phyloP scores from a whole-genome alignment of 2,113 vertebrate species.

The Aplodontia rufa region DNA sequence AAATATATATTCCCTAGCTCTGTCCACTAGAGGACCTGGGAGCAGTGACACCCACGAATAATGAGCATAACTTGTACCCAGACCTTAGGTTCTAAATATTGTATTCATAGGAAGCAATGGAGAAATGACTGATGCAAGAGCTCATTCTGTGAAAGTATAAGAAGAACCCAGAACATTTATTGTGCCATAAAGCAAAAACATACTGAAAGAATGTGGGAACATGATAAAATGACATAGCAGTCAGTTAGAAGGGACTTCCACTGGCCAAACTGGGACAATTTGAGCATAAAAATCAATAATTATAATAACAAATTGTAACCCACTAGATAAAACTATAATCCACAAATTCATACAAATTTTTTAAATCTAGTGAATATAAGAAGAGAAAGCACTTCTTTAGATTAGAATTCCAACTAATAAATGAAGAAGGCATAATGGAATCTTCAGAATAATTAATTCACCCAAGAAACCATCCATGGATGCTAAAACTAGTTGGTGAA shows the following conservation, averaged over 20 bases:
- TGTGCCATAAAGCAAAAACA: not conserved
- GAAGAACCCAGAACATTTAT: not conserved
- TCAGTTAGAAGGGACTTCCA: not conserved
- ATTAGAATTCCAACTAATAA: conserved; percentile 10
- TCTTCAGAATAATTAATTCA: not conserved
- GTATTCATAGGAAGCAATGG: not conserved
- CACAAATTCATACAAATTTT: not conserved
- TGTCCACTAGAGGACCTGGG: not conserved
- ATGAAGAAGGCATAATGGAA: not conserved
- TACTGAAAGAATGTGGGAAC: not conserved
- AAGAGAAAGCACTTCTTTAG: not conserved
- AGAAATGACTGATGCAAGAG: not conserved
- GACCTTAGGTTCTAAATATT: not conserved
- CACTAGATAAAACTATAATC: not conserved
- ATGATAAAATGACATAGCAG: not conserved
- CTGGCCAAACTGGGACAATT: not conserved
- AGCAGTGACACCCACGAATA: not conserved
- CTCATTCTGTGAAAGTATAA: not conserved
- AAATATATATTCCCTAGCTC: not conserved
- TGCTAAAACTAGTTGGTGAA: not conserved
- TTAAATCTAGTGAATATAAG: conserved; percentile 7
- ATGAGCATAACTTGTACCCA: not conserved
- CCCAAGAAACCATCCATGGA: not conserved
- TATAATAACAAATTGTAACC: not conserved
- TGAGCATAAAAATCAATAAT: not conserved